phyloP scores from a whole-genome alignment of 2,797 vertebrate species.

The Chiloscyllium punctatum region DNA sequence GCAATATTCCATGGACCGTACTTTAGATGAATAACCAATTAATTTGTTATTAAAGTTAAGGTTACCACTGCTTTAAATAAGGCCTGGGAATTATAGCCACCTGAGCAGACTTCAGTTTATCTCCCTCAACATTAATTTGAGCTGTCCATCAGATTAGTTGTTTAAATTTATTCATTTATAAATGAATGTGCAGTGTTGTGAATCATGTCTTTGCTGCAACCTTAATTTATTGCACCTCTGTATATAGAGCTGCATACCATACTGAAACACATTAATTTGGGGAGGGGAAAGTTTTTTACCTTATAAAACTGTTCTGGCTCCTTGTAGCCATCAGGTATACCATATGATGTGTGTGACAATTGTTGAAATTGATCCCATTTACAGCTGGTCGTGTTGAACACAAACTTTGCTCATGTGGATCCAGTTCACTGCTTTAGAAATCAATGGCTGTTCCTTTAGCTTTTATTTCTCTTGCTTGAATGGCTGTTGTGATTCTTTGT shows the following conservation, averaged over 20 bases:
- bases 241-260: too few relatives aligned
- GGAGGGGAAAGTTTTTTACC: background rate
- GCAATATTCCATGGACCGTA: background rate
- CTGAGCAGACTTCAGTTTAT: background rate
- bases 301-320: background rate
- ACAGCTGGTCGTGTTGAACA: background rate
- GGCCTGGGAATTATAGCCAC: background rate
- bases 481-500: slow-evolving; percentile 24
- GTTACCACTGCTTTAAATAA: background rate
- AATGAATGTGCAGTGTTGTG: background rate
- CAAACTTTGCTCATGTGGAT: background rate
- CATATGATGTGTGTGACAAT: background rate
- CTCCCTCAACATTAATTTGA: background rate
- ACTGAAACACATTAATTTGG: background rate
- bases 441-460: background rate
- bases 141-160: background rate
- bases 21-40: background rate
- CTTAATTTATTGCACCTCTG: background rate
- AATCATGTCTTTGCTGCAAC: too few relatives aligned
- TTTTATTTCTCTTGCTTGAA: slow-evolving; percentile 10
- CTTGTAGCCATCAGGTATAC: background rate
- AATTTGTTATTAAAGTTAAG: background rate
- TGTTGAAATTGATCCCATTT: background rate
- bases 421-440: background rate
- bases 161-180: background rate